These are phyloP conservation scores for Lucilia sericata DNA, from an alignment of 1,140 invertebrate genomes.

Conservation along the genomic window DNA sequence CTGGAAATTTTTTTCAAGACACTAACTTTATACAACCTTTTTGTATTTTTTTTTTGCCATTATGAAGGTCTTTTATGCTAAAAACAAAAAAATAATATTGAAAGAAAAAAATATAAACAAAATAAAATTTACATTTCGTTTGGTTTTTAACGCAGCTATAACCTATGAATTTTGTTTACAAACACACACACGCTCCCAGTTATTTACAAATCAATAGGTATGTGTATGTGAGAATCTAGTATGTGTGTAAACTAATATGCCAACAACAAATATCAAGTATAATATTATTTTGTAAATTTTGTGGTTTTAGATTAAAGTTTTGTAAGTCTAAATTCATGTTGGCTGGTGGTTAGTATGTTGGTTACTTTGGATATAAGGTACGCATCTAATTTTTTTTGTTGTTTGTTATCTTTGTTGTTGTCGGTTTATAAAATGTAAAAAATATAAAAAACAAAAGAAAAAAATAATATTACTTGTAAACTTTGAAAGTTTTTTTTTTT, in stretches of 20 bases:
- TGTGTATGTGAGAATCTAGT: background rate
- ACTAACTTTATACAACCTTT: background rate
- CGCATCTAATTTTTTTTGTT: background rate
- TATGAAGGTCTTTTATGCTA: constrained; percentile 23
- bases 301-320: constrained; percentile 2
- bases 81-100: background rate
- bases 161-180: background rate
- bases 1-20: background rate
- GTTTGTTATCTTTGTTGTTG: background rate
- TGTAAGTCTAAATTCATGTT: constrained; percentile 10
- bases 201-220: background rate
- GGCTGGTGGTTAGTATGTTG: background rate
- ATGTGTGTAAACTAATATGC: background rate
- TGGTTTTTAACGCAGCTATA: background rate
- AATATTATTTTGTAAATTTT: constrained; percentile 2
- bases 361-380: background rate
- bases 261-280: background rate
- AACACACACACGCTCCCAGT: background rate
- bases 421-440: background rate
- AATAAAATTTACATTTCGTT: constrained; percentile 25
- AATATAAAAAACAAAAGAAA: background rate
- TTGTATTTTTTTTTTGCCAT: constrained; percentile 2
- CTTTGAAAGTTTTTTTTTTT: constrained; percentile 17
- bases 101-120: background rate
- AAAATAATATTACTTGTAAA: background rate